Base-by-base conservation (phyloP, 2,888 invertebrate genomes). In the Lasius platythorax region DNA sequence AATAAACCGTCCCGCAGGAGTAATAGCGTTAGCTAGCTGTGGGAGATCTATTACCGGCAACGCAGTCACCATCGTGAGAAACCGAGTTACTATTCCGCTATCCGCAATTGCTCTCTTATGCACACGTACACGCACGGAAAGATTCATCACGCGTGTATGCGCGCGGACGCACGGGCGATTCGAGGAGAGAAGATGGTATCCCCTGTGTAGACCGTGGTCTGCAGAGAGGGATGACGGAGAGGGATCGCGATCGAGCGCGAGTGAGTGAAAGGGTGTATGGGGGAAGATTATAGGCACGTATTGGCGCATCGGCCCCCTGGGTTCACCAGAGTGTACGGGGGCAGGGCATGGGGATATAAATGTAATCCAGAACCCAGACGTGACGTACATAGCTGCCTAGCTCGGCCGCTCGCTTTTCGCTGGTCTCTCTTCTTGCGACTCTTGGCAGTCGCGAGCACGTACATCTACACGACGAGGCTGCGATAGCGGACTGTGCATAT, bases 331-430 rank as follows among this genome's bases (percentile, higher is more conserved):
- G 58, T 53, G 23, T 72, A 72, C 28, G 75, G 56, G 37, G 63
- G 18, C 37, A 53, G n/a, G 81, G 83, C 74, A 81, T 72, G 87
- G 85, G 88, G 92, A 91, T 93, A 94, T 94, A 94, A 94, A 94
- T 94, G 94, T 94, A 94, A 94, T 94, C 93, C 94, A 94, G 94
- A 94, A 93, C 91, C 91, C 92, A 91, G 91, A 94, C 94, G 94
- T 94, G 94, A 94, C 94, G 91, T 92, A 94, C 94, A 94, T 94
- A 92, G 87, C 86, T 85, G 82, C 83, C 88, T 85, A 88, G 88
- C 72, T 18, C 72, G 40, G 74, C 83, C 72, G 85, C 53, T 83
- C 86, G 75, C 79, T 83, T 88, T 86, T 76, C 88, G 72, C 64
- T 75, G 74, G 78, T 79, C 83, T 78, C 85, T 85, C 85, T 85